A percentile compares a stretch with the other conserved stretches of the same genome.
phyloP scores from a whole-genome alignment of 2,888 invertebrate species.

The Achlya flavicornis region DNA sequence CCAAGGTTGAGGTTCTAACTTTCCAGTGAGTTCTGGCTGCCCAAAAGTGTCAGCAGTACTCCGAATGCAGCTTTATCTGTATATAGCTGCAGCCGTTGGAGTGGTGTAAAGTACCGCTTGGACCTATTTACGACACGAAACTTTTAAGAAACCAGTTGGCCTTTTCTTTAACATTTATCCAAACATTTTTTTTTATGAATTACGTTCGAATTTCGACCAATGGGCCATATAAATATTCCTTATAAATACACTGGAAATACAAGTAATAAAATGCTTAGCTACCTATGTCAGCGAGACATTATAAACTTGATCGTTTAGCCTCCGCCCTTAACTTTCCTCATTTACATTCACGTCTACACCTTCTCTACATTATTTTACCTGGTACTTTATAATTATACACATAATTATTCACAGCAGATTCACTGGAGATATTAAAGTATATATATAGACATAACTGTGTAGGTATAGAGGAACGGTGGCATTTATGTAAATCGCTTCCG shows the following conservation, averaged over 20 bases:
- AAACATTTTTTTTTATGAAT: no score
- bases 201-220: no score
- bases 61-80: no score
- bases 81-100: no score
- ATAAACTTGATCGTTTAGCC: neutral
- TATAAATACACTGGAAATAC: neutral
- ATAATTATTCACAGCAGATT: slow-evolving; percentile 16
- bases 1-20: no score
- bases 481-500: slow-evolving; percentile 80
- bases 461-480: slow-evolving; percentile 65
- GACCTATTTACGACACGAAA: no score
- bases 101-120: no score
- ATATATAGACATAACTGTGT: slow-evolving; percentile 55
- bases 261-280: neutral
- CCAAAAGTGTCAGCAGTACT: no score
- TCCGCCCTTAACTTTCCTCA: slow-evolving; percentile 3
- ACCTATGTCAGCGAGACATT: neutral
- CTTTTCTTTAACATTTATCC: no score
- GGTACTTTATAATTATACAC: slow-evolving; percentile 7
- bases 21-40: no score
- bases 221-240: neutral
- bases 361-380: neutral
- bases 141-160: no score
- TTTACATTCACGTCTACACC: neutral
- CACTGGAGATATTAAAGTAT: slow-evolving; percentile 24